Evolutionary conservation across 92 coral and sea anemone genomes (phyloP).

Genomic region (Pocillopora grandis): DNA sequence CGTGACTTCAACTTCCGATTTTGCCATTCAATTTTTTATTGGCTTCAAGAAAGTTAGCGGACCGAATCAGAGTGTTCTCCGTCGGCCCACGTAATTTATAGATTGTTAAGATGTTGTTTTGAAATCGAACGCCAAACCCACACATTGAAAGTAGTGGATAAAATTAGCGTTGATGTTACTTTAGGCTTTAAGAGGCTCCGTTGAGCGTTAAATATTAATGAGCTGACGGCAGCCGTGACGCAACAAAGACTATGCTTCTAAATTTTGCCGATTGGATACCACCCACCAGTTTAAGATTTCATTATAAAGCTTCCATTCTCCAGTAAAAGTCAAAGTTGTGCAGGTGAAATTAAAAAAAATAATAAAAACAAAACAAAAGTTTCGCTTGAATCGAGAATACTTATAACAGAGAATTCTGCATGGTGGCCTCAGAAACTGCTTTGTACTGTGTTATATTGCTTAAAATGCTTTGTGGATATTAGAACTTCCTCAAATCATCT

Average conservation of each 20-base stretch:
- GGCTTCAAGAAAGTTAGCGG: conserved; percentile 6
- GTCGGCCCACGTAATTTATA: conserved; percentile 22
- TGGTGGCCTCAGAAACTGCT: background rate
- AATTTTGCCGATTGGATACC: background rate
- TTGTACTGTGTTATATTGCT: background rate
- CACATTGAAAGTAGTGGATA: background rate
- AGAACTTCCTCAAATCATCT: no score
- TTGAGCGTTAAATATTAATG: conserved; percentile 6
- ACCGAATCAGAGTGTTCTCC: background rate
- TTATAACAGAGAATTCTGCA: background rate
- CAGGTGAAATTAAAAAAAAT: background rate
- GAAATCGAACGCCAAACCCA: background rate
- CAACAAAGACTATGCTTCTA: no score
- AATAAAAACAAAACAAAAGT: background rate
- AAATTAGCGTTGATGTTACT: background rate
- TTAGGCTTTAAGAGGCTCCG: background rate
- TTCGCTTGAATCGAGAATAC: background rate
- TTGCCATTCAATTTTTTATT: background rate
- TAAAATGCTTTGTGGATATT: no score
- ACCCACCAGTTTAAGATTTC: background rate
- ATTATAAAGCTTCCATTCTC: background rate
- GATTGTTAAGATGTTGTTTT: background rate
- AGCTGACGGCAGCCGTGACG: background rate
- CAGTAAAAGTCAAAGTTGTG: background rate
- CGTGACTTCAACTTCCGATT: background rate